Evolutionary conservation across 2,888 invertebrate genomes (phyloP).

Genomic region (Caenorhabditis afra): DNA sequence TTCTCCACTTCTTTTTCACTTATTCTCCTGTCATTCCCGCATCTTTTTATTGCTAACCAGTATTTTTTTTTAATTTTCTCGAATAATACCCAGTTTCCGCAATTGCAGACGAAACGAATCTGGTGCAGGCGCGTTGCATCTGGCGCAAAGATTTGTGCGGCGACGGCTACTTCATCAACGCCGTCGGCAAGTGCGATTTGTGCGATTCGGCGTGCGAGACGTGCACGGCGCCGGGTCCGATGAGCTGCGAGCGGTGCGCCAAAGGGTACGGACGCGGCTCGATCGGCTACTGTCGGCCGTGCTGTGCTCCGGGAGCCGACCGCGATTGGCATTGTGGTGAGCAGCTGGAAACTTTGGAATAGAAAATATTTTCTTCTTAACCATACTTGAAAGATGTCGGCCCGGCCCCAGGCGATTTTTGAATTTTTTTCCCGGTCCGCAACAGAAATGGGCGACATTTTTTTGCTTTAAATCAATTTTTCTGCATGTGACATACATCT

Average conservation of each 20-base stretch:
- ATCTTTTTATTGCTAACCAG: too few species aligned
- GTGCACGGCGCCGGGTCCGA: slow-evolving; percentile 76
- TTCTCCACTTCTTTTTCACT: not conserved
- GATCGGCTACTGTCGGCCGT: slow-evolving; percentile 78
- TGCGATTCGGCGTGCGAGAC: slow-evolving; percentile 77
- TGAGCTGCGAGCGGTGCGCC: slow-evolving; percentile 77
- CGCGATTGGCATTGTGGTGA: slow-evolving; percentile 68
- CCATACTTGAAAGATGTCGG: too few species aligned
- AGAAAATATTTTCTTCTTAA: too few species aligned
- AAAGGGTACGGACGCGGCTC: slow-evolving; percentile 74
- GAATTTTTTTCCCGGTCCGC: too few species aligned
- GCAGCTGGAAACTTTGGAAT: too few species aligned
- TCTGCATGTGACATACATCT: too few species aligned
- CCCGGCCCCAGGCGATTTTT: too few species aligned
- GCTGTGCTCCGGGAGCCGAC: slow-evolving; percentile 68
- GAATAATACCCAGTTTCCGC: too few species aligned
- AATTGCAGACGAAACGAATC: slow-evolving; percentile 76
- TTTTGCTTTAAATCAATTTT: too few species aligned
- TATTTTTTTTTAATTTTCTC: too few species aligned
- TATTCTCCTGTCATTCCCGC: too few species aligned
- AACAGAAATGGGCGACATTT: too few species aligned
- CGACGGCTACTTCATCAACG: slow-evolving; percentile 75
- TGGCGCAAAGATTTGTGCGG: slow-evolving; percentile 76
- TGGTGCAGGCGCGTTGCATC: slow-evolving; percentile 78
- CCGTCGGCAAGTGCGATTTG: slow-evolving; percentile 70